These are phyloP conservation scores for Channa argus DNA, from an alignment of 2,113 vertebrate genomes.

Conservation along the genomic window DNA sequence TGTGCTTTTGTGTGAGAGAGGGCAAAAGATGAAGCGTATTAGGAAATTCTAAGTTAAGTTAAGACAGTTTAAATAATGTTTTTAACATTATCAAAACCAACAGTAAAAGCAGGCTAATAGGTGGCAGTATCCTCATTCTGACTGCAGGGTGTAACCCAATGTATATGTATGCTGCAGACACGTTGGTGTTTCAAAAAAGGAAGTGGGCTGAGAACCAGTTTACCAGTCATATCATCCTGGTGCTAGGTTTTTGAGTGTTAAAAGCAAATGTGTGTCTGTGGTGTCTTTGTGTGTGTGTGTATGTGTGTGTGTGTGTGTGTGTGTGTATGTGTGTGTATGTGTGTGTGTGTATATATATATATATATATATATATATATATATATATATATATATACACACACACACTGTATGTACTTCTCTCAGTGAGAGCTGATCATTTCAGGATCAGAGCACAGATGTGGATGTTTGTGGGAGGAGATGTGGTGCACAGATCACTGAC, in stretches of 20 bases:
- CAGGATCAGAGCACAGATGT: slow-evolving; percentile 3
- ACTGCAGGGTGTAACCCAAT: slow-evolving; percentile 30
- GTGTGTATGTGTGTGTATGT: slow-evolving; percentile 1
- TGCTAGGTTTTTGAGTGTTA: too few species aligned
- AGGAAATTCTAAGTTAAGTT: slow-evolving; percentile 5
- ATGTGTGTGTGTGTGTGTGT: neutral
- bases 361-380: too few species aligned
- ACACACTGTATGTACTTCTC: neutral
- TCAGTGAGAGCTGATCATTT: slow-evolving; percentile 28
- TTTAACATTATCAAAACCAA: slow-evolving; percentile 41
- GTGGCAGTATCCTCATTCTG: slow-evolving; percentile 46
- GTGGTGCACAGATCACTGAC: slow-evolving; percentile 17
- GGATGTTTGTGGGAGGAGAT: slow-evolving; percentile 28
- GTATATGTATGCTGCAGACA: too few species aligned
- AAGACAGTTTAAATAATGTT: slow-evolving; percentile 23
- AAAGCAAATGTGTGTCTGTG: too few species aligned
- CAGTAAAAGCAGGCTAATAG: slow-evolving; percentile 18
- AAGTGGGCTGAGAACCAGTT: too few species aligned
- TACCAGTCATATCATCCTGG: too few species aligned
- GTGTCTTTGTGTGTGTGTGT: slow-evolving; percentile 5
- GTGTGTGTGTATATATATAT: neutral
- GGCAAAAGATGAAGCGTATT: slow-evolving; percentile 4
- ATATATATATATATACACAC: too few species aligned
- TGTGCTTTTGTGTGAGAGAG: slow-evolving; percentile 13
- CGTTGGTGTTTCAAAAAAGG: too few species aligned